These are phyloP conservation scores for Caenorhabditis wallacei DNA, from an alignment of 2,888 invertebrate genomes.

Conservation along the genomic window DNA sequence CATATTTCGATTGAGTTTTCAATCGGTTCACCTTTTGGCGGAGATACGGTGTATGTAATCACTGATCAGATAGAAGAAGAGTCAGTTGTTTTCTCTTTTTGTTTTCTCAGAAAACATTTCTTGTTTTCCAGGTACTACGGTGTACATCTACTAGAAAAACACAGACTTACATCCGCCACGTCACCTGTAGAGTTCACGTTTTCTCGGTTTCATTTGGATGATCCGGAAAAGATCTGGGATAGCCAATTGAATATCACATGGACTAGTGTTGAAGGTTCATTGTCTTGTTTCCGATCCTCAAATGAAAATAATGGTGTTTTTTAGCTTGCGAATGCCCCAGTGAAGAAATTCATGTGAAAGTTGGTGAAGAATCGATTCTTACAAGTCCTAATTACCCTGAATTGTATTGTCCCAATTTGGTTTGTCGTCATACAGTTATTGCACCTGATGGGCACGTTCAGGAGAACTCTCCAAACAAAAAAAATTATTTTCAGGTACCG, in stretches of 20 bases:
- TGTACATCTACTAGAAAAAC: slow-evolving; percentile 1
- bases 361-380: slow-evolving; percentile 5
- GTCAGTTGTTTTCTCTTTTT: not conserved
- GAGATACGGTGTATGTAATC: slow-evolving; percentile 23
- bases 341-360: not conserved
- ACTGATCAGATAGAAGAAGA: slow-evolving; percentile 22
- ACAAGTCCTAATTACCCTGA: slow-evolving; percentile 44
- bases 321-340: slow-evolving; percentile 22
- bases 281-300: not conserved
- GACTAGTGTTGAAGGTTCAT: slow-evolving; percentile 9
- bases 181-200: slow-evolving; percentile 43
- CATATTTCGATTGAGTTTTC: slow-evolving; percentile 19
- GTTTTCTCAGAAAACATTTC: not conserved
- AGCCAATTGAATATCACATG: slow-evolving; percentile 18
- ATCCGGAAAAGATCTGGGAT: slow-evolving; percentile 1
- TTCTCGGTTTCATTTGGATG: slow-evolving; percentile 25
- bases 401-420: slow-evolving; percentile 33
- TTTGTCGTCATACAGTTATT: slow-evolving; percentile 31
- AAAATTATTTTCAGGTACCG: too few species aligned
- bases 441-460: slow-evolving; percentile 34
- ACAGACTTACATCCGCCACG: slow-evolving; percentile 8
- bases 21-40: not conserved
- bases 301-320: not conserved
- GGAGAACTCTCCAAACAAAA: too few species aligned
- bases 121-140: slow-evolving; percentile 18